phyloP scores from a whole-genome alignment of 2,113 vertebrate species.

The Tachuris rubrigastra region DNA sequence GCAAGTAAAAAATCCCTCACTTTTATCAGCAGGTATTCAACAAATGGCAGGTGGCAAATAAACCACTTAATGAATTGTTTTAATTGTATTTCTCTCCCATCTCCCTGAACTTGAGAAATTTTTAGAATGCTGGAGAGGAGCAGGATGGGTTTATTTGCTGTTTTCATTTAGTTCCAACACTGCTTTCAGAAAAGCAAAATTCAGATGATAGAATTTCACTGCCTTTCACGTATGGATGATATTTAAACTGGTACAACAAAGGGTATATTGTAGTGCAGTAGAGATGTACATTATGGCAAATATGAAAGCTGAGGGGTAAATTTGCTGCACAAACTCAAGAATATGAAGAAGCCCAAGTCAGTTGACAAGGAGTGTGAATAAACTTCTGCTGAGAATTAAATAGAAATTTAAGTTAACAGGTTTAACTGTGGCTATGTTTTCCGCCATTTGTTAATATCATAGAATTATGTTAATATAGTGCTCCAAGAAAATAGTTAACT shows the following conservation, averaged over 20 bases:
- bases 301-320: neutral
- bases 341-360: neutral
- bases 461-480: neutral
- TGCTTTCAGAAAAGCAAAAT: neutral
- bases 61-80: conserved; percentile 70
- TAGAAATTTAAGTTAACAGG: neutral
- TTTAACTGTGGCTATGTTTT: neutral
- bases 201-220: neutral
- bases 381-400: neutral
- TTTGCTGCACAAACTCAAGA: neutral
- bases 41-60: conserved; percentile 75
- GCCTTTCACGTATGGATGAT: neutral
- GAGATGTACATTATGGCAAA: neutral
- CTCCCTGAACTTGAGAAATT: conserved; percentile 56
- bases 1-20: conserved; percentile 75
- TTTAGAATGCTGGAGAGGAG: conserved; percentile 29
- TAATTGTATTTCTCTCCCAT: conserved; percentile 64
- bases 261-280: neutral
- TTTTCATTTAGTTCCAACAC: neutral
- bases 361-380: neutral
- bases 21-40: conserved; percentile 77
- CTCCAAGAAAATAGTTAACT: neutral
- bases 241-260: neutral
- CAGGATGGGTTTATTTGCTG: neutral
- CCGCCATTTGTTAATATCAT: neutral